These are phyloP conservation scores for Marmota monax DNA, from an alignment of 2,113 vertebrate genomes.

Conservation along the genomic window DNA sequence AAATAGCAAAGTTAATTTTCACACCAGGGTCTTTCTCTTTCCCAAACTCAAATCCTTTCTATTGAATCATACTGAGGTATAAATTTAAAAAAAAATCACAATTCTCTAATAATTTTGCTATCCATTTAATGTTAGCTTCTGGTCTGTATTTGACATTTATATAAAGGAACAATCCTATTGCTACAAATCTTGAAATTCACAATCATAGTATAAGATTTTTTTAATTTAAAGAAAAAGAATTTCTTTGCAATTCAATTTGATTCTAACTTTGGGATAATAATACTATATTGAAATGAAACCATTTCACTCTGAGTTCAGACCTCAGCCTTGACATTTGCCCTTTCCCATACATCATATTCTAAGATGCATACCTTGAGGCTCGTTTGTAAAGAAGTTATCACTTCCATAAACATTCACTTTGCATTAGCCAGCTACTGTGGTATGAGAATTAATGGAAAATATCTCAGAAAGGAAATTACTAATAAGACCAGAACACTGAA, in stretches of 20 bases:
- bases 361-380: neutral
- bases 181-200: constrained; percentile 21
- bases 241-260: neutral
- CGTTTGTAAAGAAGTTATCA: neutral
- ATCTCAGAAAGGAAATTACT: neutral
- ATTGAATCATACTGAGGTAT: constrained; percentile 58
- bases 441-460: neutral
- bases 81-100: constrained; percentile 45
- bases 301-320: neutral
- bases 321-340: neutral
- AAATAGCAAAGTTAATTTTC: constrained; percentile 32
- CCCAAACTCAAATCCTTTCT: neutral
- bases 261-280: neutral
- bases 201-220: neutral
- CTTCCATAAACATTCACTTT: neutral
- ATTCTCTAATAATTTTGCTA: constrained; percentile 53
- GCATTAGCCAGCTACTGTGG: neutral
- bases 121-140: constrained; percentile 54
- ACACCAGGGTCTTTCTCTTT: neutral
- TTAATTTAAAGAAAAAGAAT: constrained; percentile 8
- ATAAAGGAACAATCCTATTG: constrained; percentile 21
- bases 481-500: neutral
- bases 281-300: neutral
- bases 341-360: neutral
- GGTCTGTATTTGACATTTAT: constrained; percentile 18